Evolutionary conservation across 30 jellyfish, hydroid and myxozoan species (phyloP), one percentile per base, ranked within the genome.

Genomic region (Aurelia aurita): DNA sequence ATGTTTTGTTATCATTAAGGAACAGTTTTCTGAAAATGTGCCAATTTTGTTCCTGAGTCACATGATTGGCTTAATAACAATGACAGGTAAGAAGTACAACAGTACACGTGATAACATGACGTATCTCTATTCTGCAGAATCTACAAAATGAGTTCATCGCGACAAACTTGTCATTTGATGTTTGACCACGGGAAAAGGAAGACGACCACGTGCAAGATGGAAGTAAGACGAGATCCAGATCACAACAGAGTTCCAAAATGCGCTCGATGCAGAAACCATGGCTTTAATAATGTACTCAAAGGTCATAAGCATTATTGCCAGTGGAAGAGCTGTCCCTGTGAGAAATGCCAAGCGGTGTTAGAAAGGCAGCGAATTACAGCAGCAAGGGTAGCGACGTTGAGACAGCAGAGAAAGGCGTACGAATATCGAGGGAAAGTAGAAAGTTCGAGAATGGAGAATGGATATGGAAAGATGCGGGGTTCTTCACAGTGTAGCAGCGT

Each of bases 281-380:
- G 86, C 25, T 20, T 85, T 55, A 77, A 26, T 82, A 85, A 72
- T 51, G 80, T 79, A 23, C 74, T 85, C 20, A 85, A 85, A 31
- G 94, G 94, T 12, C 94, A 85, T 65, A 85, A 85, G 34, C 94
- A 85, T 45, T 73, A 85, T 62, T 83, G 93, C 49, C 93, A 86
- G 29, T 83, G 93, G 93, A 69, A 69, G 35, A 83, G 72, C 23
- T 83, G 93, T 18, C 79, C 87, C 18, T 83, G 93, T 32, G 93
- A 83, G 16, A 83, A 83, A 44, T 83, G 93, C 72, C 81, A 69
- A 28, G 86, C 80, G 21, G 93, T 83, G 26, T 39, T 83, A 55
- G 93, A 83, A 65, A 57, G 93, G 29, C 93, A 83, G 80, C 35
- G 93, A 19, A 72, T 83, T 15, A 83, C 93, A 25, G 93, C 93